Evolutionary conservation across 2,888 invertebrate species (phyloP).

Genomic region (Sisyra terminalis): DNA sequence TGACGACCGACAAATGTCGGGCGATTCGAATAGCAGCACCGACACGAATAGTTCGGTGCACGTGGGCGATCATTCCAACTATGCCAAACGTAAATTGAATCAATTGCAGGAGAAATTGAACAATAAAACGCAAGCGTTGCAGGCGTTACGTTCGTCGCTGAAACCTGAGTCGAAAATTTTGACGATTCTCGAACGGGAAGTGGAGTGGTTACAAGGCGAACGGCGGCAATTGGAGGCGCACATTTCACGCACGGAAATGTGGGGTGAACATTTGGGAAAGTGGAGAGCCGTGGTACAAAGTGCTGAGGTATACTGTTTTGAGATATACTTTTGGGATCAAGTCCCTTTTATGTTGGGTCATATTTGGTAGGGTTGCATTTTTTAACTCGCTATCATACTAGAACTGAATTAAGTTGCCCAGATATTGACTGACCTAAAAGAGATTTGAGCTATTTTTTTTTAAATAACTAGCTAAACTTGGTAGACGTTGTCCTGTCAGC

Average conservation of each 20-base stretch:
- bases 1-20: constrained; percentile 40
- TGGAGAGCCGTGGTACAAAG: constrained; percentile 78
- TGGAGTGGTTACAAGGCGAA: constrained; percentile 67
- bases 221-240: constrained; percentile 70
- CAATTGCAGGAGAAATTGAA: constrained; percentile 69
- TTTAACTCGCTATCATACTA: too few species aligned
- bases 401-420: too few species aligned
- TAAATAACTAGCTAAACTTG: too few species aligned
- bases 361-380: too few species aligned
- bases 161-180: constrained; percentile 72
- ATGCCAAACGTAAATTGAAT: constrained; percentile 64
- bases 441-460: too few species aligned
- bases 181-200: constrained; percentile 63
- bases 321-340: too few species aligned
- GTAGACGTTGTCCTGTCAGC: too few species aligned
- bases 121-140: constrained; percentile 71
- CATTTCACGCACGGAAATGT: constrained; percentile 68
- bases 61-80: constrained; percentile 69
- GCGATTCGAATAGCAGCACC: constrained; percentile 34
- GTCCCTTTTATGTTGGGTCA: too few species aligned
- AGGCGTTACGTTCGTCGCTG: constrained; percentile 64
- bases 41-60: constrained; percentile 33
- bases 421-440: too few species aligned
- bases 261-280: constrained; percentile 77
- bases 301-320: constrained; percentile 47